Evolutionary conservation across 2,888 invertebrate genomes (phyloP).

Genomic region (Mythimna lalbum): DNA sequence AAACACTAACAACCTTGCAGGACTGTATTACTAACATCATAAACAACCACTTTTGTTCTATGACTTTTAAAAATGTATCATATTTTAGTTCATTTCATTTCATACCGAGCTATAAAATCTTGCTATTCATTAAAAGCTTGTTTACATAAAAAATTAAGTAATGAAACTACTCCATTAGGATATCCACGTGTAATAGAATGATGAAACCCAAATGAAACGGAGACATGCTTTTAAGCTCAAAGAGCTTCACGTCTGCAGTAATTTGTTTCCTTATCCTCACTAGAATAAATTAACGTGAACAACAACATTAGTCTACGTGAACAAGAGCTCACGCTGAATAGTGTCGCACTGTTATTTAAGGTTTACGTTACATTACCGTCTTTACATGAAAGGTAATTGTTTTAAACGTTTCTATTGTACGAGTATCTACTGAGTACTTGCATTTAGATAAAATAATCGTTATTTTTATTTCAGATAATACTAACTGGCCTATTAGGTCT

Average conservation of each 20-base stretch:
- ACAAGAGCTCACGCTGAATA: slow-evolving; percentile 15
- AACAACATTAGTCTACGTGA: slow-evolving; percentile 4
- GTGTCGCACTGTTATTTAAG: slow-evolving; percentile 5
- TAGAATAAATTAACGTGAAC: slow-evolving; percentile 24
- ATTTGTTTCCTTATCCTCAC: slow-evolving; percentile 13
- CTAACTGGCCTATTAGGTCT: no score
- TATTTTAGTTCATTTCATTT: no score
- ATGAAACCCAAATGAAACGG: not conserved
- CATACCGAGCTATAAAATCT: no score
- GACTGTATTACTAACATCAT: no score
- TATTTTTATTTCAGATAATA: no score
- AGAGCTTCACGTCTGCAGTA: slow-evolving; percentile 3
- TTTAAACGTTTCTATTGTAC: not conserved
- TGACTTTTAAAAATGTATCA: no score
- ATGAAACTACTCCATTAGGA: no score
- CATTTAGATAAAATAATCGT: not conserved
- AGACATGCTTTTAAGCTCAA: slow-evolving; percentile 5
- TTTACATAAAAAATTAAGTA: no score
- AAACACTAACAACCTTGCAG: no score
- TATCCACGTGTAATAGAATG: not conserved
- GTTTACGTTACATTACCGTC: slow-evolving; percentile 17
- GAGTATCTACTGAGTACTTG: not conserved
- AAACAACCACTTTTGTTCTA: no score
- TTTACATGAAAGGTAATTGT: not conserved
- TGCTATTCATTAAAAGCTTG: no score